Percentiles rank a stretch among this genome's conserved stretches.
These are phyloP conservation scores for Tangara arthus DNA, from an alignment of 2,797 vertebrate genomes.

Conservation along the genomic window DNA sequence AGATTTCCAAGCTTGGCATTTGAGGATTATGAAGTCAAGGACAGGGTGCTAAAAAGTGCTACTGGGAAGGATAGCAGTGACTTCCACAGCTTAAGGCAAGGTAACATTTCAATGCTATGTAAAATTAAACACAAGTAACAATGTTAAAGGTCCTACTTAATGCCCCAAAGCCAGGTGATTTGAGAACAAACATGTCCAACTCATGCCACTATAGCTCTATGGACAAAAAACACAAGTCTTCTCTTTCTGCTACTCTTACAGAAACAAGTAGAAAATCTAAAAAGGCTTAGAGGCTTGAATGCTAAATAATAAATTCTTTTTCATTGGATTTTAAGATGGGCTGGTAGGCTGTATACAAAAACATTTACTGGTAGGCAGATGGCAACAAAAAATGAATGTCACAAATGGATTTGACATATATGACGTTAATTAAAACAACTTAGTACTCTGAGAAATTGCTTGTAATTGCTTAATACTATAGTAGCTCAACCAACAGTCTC, in stretches of 20 bases:
- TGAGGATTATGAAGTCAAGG: conserved; percentile 62
- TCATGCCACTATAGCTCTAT: background rate
- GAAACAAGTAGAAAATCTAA: background rate
- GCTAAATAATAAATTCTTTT: background rate
- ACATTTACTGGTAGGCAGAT: background rate
- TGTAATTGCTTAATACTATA: background rate
- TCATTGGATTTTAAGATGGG: background rate
- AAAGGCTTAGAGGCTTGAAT: background rate
- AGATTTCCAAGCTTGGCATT: conserved; percentile 52
- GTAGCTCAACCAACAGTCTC: background rate
- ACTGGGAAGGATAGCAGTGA: conserved; percentile 28
- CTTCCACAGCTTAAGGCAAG: conserved; percentile 51
- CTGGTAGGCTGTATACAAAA: background rate
- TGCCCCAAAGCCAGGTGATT: conserved; percentile 42
- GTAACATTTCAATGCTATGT: conserved; percentile 10
- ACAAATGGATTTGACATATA: background rate
- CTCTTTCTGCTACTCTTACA: background rate
- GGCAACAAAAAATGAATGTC: background rate
- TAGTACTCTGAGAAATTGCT: background rate
- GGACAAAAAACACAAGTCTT: background rate
- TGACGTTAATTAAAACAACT: background rate
- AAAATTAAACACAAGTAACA: conserved; percentile 62
- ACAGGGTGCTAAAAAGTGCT: conserved; percentile 39
- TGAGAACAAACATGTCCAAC: background rate
- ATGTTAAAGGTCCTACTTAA: conserved; percentile 33